These are phyloP conservation scores for Lepilemur ruficaudatus DNA, from an alignment of 2,797 vertebrate species.

Conservation along the genomic window DNA sequence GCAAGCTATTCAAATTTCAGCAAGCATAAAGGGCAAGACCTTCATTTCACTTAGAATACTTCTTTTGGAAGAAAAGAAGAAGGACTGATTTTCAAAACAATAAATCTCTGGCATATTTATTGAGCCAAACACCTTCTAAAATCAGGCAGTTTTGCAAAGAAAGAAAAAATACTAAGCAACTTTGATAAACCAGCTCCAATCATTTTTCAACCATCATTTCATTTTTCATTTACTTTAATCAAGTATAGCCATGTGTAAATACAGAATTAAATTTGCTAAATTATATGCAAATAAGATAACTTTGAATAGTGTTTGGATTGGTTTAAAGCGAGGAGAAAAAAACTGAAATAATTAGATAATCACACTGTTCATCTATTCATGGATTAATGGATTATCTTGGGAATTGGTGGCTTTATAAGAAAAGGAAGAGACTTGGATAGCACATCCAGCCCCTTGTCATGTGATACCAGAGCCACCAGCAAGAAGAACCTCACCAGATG, in stretches of 20 bases:
- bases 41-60: neutral
- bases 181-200: neutral
- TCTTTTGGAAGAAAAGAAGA: neutral
- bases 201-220: neutral
- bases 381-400: neutral
- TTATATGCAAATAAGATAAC: neutral
- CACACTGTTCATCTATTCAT: neutral
- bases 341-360: neutral
- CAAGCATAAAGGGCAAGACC: neutral
- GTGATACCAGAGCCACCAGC: neutral
- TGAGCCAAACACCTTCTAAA: conserved; percentile 36
- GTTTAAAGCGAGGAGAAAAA: neutral
- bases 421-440: neutral
- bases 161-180: neutral
- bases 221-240: neutral
- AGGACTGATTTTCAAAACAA: neutral
- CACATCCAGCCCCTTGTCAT: neutral
- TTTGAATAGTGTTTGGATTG: neutral
- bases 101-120: neutral
- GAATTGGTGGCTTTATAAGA: neutral
- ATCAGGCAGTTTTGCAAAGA: neutral
- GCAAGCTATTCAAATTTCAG: neutral
- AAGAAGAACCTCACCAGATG: neutral
- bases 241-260: neutral
- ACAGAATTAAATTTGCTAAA: neutral